Conservation (phyloP, 35 echinoderm and acorn worm genomes). For the Heliocidaris tuberculata region DNA sequence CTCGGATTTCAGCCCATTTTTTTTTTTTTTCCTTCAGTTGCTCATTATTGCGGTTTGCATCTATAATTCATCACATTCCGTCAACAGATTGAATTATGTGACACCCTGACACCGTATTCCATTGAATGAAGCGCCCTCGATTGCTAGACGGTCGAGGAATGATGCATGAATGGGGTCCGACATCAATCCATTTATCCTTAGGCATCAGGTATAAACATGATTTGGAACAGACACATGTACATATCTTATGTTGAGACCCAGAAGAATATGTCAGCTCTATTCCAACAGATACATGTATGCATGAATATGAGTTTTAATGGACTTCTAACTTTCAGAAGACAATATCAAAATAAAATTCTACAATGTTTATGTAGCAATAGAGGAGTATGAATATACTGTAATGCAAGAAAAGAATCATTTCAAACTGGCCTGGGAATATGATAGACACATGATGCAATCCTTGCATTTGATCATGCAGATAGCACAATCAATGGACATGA, state of each 20-base stretch:
- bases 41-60: background rate
- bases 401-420: no score
- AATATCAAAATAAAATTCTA: no score
- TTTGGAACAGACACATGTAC: background rate
- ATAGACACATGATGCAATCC: no score
- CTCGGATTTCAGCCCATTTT: background rate
- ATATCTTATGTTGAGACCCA: background rate
- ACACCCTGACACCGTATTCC: background rate
- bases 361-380: no score
- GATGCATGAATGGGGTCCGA: background rate
- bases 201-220: background rate
- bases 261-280: background rate
- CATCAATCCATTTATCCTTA: background rate
- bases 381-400: no score
- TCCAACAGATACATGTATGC: no score
- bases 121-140: background rate
- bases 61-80: slow-evolving; percentile 1
- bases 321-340: no score
- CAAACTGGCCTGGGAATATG: background rate
- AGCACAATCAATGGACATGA: background rate
- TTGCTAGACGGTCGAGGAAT: background rate
- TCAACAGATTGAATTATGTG: slow-evolving; percentile 42
- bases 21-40: background rate
- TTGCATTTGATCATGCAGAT: no score
- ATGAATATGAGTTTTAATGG: no score